Evolutionary conservation across 2,888 invertebrate genomes (phyloP).

Genomic region (Apotomis betuletana): DNA sequence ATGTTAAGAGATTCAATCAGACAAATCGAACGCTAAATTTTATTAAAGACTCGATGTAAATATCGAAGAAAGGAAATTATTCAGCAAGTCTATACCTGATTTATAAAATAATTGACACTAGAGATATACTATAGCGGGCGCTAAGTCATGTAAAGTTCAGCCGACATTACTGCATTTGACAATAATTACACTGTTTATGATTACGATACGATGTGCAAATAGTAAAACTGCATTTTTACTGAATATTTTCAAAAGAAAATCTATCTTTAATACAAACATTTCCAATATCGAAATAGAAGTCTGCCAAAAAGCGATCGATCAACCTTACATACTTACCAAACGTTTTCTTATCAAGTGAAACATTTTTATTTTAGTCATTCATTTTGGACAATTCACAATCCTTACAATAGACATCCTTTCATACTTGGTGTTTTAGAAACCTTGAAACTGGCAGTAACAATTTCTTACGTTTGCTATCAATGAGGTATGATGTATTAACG

Average conservation of each 20-base stretch:
- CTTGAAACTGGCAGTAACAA: slow-evolving; percentile 78
- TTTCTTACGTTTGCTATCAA: slow-evolving; percentile 61
- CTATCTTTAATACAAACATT: slow-evolving; percentile 23
- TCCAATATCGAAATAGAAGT: slow-evolving; percentile 28
- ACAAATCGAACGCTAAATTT: slow-evolving; percentile 30
- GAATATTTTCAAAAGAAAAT: slow-evolving; percentile 23
- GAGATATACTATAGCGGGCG: slow-evolving; percentile 26
- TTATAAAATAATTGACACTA: slow-evolving; percentile 32
- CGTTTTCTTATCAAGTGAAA: slow-evolving; percentile 31
- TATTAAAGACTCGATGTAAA: slow-evolving; percentile 30
- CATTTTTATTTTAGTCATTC: slow-evolving; percentile 35
- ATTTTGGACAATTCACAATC: slow-evolving; percentile 58
- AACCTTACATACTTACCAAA: slow-evolving; percentile 30
- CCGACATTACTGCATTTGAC: background rate
- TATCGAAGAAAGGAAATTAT: slow-evolving; percentile 6
- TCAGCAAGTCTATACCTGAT: slow-evolving; percentile 15
- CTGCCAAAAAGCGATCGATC: slow-evolving; percentile 41
- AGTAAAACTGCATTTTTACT: slow-evolving; percentile 12
- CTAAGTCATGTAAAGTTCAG: slow-evolving; percentile 13
- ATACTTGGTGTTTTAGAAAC: slow-evolving; percentile 74
- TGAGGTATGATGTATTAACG: slow-evolving; percentile 12
- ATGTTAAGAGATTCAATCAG: background rate
- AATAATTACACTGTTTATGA: background rate
- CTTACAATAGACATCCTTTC: slow-evolving; percentile 60
- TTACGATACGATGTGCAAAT: background rate